Evolutionary conservation across 2,888 invertebrate genomes (phyloP), one percentile per base, ranked within the genome.

Genomic region (Lamellibrachia columna): DNA sequence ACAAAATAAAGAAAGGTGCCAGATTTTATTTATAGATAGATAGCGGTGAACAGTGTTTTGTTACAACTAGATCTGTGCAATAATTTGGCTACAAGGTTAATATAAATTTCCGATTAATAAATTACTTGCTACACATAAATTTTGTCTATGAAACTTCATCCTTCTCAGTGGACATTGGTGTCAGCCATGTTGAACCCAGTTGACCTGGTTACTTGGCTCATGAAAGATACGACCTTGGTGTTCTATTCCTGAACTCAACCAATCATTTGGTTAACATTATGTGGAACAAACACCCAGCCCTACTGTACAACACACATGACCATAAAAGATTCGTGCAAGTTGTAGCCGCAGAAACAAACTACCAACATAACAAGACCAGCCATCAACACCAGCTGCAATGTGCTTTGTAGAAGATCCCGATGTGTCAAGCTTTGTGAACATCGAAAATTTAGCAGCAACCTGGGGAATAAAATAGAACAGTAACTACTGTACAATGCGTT

Each of bases 291-390:
- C 55, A 40, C 40, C 40, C 40, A 55, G 55, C 55, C 9, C 8
- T 75, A n/a, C n/a, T 22, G 6, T 75, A 75, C 22, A 75, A 11
- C 22, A 75, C 22, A 75, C n/a, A n/a, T 75, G 22, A 75, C 75
- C 4, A 22, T 75, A 22, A 11, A 4, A 75, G 22, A 22, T 60
- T 40, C 40, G 1, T 40, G n/a, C 15, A 11, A 22, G 15, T 75
- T 75, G 55, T 55, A 55, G 55, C 55, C 3, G 55, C 55, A 55
- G 55, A 55, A 55, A 3, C 75, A 22, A 75, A 75, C 6, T 75
- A 75, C 60, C 75, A 75, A 75, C 75, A 75, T 55, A 55, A 55
- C 75, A 75, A 75, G 75, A 22, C 75, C 75, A 75, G 75, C 75
- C 6, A 75, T 15, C 75, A 75, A 22, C 22, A 22, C 3, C 75